A percentile compares a stretch with the other conserved stretches of the same genome.
Evolutionary conservation across 2,888 invertebrate species (phyloP).

Genomic region (Rhingia rostrata): DNA sequence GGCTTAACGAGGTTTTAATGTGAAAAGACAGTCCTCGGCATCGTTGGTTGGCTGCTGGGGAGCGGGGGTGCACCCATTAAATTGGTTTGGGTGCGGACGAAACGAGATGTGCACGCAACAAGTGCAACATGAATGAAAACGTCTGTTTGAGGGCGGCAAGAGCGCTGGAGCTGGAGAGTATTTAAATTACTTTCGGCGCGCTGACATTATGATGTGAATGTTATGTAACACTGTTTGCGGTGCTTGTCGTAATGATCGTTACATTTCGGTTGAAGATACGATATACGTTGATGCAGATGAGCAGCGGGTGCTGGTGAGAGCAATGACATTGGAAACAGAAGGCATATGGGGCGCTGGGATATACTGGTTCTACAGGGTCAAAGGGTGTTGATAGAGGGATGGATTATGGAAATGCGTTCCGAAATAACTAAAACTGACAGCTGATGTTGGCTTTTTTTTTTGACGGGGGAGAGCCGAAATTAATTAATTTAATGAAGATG

Average conservation of each 20-base stretch:
- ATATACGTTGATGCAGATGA: background rate
- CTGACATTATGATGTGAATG: constrained; percentile 62
- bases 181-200: constrained; percentile 67
- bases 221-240: constrained; percentile 72
- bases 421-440: too few relatives aligned
- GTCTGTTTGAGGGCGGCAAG: constrained; percentile 17
- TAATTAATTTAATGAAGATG: too few relatives aligned
- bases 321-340: constrained; percentile 66
- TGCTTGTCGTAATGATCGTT: constrained; percentile 57
- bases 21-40: constrained; percentile 55
- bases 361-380: constrained; percentile 35
- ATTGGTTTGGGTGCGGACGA: constrained; percentile 40
- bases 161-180: constrained; percentile 19
- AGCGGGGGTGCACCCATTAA: constrained; percentile 18
- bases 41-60: background rate
- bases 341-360: background rate
- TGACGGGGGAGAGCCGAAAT: too few relatives aligned
- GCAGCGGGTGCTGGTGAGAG: constrained; percentile 45
- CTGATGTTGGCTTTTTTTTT: too few relatives aligned
- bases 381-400: constrained; percentile 4
- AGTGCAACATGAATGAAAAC: constrained; percentile 73
- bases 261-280: constrained; percentile 35
- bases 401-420: background rate
- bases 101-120: constrained; percentile 67
- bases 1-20: constrained; percentile 75